Evolutionary conservation across 2,113 vertebrate species (phyloP), one percentile per base, ranked within the genome.

Genomic region (Empidonax traillii): DNA sequence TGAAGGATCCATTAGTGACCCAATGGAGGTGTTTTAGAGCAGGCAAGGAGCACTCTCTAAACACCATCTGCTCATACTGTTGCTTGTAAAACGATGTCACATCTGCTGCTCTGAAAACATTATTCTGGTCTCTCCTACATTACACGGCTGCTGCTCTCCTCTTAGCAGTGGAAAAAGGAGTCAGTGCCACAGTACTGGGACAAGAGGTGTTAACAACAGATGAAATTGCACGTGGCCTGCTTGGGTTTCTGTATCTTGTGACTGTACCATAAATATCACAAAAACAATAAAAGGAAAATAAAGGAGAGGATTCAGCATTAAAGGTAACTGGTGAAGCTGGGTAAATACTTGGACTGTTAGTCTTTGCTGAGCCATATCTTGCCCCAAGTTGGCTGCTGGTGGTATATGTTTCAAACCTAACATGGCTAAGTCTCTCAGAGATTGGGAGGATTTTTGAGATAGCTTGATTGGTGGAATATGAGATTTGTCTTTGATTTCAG

Each of bases 91-190:
- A 93, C 2, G 35, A 74, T 95, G 94, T 90, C 93, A 96, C 95
- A 96, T 95, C 96, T 97, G 96, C 96, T 97, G 94, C 83, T 97
- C 92, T 90, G 87, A 96, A 97, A 96, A 92, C 72, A 68, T 90
- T 93, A 33, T 91, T 83, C 90, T 93, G 92, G 88, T 94, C 66
- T 96, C 63, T 96, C 69, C 72, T 81, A 18, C 65, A 46, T 72
- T 3, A 71, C 33, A 19, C 1, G 44, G 52, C 63, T 90, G 65
- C 65, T 90, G 43, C 5, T 0, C 43, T 55, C n/a, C 80, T 87
- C 65, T 74, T 39, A 67, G 51, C 76, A 52, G 65, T 20, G 47
- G 61, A 25, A 71, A 88, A 91, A 81, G 43, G 55, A 94, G 47
- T 52, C 83, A 77, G 4, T n/a, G 37, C 49, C 62, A 56, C 55